phyloP scores from a whole-genome alignment of 1,140 invertebrate species.

The Trissolcus basalis region DNA sequence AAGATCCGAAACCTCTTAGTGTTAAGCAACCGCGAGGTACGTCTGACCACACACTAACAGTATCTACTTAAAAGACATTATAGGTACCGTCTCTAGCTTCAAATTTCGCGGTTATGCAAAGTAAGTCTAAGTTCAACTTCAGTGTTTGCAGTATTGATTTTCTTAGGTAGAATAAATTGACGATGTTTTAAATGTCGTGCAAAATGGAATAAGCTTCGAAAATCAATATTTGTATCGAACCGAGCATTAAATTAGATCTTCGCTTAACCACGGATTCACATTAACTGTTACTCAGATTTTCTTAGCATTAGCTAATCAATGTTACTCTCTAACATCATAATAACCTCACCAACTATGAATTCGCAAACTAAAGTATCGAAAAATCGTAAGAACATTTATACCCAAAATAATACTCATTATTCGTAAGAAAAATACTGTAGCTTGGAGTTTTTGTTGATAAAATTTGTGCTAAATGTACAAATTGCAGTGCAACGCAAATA shows the following conservation, averaged over 20 bases:
- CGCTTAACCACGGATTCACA: no score
- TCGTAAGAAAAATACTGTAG: no score
- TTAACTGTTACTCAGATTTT: no score
- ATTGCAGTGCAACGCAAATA: no score
- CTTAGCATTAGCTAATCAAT: no score
- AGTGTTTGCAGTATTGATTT: conserved; percentile 50
- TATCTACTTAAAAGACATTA: conserved; percentile 55
- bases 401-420: no score
- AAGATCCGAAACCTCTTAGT: conserved; percentile 19
- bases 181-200: conserved; percentile 29
- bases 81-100: conserved; percentile 31
- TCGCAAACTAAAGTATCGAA: no score
- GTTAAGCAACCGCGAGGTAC: conserved; percentile 29
- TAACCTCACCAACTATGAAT: no score
- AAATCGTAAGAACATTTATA: no score
- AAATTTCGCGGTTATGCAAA: conserved; percentile 50
- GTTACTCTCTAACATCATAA: no score
- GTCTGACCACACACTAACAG: conserved; percentile 49
- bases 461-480: no score
- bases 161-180: conserved; percentile 38
- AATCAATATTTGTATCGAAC: conserved; percentile 51
- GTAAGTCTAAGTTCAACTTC: conserved; percentile 44
- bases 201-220: conserved; percentile 33
- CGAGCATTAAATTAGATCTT: conserved; percentile 48
- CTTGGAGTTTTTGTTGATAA: no score